These are phyloP conservation scores for Gallinago nigripennis DNA, from an alignment of 2,797 vertebrate species.

Conservation along the genomic window DNA sequence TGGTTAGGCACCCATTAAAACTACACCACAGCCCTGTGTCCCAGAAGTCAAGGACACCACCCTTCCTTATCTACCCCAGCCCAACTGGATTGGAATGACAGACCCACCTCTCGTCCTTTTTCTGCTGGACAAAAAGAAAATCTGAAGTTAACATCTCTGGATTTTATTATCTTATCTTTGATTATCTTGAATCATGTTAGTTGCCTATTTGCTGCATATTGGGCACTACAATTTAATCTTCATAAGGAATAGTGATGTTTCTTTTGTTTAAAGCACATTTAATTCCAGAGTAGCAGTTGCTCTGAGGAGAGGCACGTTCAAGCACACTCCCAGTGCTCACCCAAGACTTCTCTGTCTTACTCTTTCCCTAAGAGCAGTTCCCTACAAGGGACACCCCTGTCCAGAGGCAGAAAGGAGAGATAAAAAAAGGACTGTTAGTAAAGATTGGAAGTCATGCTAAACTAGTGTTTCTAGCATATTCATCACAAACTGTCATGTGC, in stretches of 20 bases:
- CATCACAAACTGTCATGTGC: slow-evolving; percentile 9
- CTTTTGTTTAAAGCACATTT: neutral
- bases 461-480: neutral
- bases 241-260: neutral
- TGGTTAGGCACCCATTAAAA: neutral
- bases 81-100: fast-evolving
- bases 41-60: neutral
- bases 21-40: neutral
- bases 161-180: neutral
- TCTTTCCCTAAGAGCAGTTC: neutral
- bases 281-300: neutral
- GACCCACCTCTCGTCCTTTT: neutral
- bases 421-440: neutral
- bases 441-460: neutral
- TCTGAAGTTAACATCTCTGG: neutral
- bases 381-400: neutral
- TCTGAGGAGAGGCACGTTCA: neutral
- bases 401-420: neutral
- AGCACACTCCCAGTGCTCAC: neutral
- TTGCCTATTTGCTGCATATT: neutral
- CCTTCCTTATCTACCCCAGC: neutral
- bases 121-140: neutral
- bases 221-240: neutral
- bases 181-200: neutral
- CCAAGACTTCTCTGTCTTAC: neutral